phyloP scores from a whole-genome alignment of 2,113 vertebrate species.

The Mobula hypostoma region DNA sequence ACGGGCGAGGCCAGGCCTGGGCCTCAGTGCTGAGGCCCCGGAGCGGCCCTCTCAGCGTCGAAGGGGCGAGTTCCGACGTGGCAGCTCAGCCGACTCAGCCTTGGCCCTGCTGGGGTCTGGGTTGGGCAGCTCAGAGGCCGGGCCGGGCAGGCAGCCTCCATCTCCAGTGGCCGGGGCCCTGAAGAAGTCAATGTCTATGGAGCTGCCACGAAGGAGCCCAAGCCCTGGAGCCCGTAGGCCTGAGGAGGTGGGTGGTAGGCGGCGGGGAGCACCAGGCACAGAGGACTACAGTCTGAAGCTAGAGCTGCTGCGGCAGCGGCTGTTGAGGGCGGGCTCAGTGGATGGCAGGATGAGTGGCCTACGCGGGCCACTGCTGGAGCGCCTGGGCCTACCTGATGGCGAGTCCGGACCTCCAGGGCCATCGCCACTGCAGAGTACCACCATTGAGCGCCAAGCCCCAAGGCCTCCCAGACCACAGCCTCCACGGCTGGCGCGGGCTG shows the following conservation, averaged over 20 bases:
- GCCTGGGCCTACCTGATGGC: slow-evolving; percentile 66
- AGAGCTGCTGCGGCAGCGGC: slow-evolving; percentile 82
- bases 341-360: slow-evolving; percentile 90
- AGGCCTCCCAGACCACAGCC: slow-evolving; percentile 54
- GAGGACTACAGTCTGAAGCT: slow-evolving; percentile 84
- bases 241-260: slow-evolving; percentile 46
- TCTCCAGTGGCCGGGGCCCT: slow-evolving; percentile 47
- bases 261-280: slow-evolving; percentile 65
- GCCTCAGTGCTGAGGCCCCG: too few species aligned
- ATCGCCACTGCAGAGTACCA: background rate
- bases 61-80: slow-evolving; percentile 75
- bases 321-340: slow-evolving; percentile 71
- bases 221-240: slow-evolving; percentile 65
- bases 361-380: slow-evolving; percentile 86
- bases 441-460: slow-evolving; percentile 51
- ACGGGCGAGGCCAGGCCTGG: slow-evolving; percentile 47
- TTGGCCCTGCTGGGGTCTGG: slow-evolving; percentile 60
- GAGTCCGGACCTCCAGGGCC: slow-evolving; percentile 43
- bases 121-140: slow-evolving; percentile 19
- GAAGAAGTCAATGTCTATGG: slow-evolving; percentile 80
- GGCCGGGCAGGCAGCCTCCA: slow-evolving; percentile 29
- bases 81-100: slow-evolving; percentile 83
- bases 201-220: slow-evolving; percentile 63
- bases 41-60: slow-evolving; percentile 41
- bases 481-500: slow-evolving; percentile 63